A percentile compares a stretch with the other conserved stretches of the same genome.
These are phyloP conservation scores for Megalurothrips usitatus DNA, from an alignment of 2,888 invertebrate genomes.

Conservation along the genomic window DNA sequence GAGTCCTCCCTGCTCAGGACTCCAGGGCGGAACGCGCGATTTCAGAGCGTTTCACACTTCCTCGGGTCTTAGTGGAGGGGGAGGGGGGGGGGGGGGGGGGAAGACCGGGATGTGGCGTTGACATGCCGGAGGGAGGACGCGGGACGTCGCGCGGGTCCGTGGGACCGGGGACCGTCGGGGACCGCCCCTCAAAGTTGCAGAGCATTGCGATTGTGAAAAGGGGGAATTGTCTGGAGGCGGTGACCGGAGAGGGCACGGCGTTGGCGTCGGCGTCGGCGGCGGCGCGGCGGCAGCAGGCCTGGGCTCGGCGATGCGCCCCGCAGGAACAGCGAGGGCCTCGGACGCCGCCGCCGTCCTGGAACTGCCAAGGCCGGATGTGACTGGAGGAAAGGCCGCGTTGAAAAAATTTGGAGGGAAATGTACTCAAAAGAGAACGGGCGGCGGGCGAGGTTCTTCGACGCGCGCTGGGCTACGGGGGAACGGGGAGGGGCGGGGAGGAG, in stretches of 20 bases:
- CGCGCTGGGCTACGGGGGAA: not conserved
- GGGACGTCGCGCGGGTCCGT: not conserved
- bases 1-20: not conserved
- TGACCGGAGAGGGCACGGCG: not conserved
- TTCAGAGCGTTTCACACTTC: not conserved
- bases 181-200: not conserved
- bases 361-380: too few species aligned
- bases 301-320: too few species aligned
- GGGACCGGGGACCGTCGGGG: not conserved
- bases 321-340: not conserved
- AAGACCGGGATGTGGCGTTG: not conserved
- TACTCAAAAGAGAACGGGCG: too few species aligned
- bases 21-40: not conserved
- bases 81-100: constrained; percentile 25
- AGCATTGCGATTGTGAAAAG: constrained; percentile 2
- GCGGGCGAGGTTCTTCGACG: too few species aligned
- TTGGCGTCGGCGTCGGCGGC: not conserved
- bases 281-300: too few species aligned
- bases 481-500: not conserved
- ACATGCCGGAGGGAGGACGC: not conserved
- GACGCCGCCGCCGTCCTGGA: too few species aligned
- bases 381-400: too few species aligned
- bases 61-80: not conserved
- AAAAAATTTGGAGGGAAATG: too few species aligned
- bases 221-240: constrained; percentile 8